Conservation (phyloP, 2,113 vertebrate species). For the Grus americana region DNA sequence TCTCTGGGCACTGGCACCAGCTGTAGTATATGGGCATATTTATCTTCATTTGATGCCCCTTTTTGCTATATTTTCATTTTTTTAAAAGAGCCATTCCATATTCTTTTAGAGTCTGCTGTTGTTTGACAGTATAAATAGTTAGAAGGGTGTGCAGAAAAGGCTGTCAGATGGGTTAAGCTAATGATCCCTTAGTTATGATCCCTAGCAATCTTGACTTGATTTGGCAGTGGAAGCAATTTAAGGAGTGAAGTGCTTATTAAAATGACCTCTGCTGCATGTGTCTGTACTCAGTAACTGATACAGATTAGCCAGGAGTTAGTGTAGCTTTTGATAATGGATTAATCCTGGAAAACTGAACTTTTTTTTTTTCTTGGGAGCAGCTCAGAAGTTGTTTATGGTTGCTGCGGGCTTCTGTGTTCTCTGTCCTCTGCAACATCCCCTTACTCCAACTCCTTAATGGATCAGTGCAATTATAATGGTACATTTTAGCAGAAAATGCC, state of each 20-base stretch:
- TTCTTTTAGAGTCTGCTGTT: background rate
- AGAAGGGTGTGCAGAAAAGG: slow-evolving; percentile 12
- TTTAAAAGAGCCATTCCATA: background rate
- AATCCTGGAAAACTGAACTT: slow-evolving; percentile 28
- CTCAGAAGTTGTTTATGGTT: background rate
- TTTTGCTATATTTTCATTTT: background rate
- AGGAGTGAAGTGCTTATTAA: slow-evolving; percentile 20
- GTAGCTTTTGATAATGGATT: slow-evolving; percentile 39
- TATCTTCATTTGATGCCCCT: background rate
- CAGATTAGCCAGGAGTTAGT: slow-evolving; percentile 37
- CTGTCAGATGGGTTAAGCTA: background rate
- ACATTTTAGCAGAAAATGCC: background rate
- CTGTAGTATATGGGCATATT: background rate
- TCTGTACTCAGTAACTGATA: slow-evolving; percentile 36
- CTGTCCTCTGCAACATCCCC: background rate
- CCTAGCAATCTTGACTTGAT: background rate
- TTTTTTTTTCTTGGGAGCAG: background rate
- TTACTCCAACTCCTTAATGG: background rate
- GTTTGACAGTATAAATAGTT: background rate
- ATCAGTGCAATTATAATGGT: background rate
- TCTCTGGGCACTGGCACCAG: background rate
- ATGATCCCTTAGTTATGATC: background rate
- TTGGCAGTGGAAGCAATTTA: slow-evolving; percentile 37
- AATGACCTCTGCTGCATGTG: slow-evolving; percentile 35
- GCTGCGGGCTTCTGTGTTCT: background rate